phyloP scores from a whole-genome alignment of 2,113 vertebrate genomes.

The Ameiurus melas region DNA sequence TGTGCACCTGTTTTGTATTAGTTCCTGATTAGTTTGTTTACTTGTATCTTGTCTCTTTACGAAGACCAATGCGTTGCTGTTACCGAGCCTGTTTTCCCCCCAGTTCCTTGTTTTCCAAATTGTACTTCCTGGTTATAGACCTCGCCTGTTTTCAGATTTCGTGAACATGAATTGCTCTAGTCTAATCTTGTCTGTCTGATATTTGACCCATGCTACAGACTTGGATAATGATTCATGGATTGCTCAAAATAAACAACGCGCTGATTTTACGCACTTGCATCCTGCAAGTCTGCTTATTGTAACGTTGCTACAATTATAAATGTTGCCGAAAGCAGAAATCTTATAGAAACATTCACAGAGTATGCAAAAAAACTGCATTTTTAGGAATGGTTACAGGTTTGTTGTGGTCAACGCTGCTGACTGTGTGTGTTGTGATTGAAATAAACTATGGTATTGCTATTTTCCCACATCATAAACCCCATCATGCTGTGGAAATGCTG shows the following conservation, averaged over 20 bases:
- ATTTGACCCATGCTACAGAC: too few relatives aligned
- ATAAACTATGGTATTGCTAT: neutral
- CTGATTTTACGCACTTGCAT: too few relatives aligned
- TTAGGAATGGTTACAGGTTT: neutral
- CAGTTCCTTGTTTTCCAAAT: neutral
- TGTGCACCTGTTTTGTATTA: neutral
- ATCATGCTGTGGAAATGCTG: neutral
- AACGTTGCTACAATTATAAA: neutral
- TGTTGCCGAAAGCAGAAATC: neutral
- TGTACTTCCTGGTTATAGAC: neutral
- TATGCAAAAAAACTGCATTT: neutral
- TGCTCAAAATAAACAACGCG: too few relatives aligned
- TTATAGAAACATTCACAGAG: neutral
- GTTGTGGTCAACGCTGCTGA: neutral
- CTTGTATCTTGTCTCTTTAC: neutral
- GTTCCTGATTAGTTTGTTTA: neutral
- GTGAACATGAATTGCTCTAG: neutral
- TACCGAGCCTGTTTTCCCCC: neutral
- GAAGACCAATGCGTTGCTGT: neutral
- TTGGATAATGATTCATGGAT: too few relatives aligned
- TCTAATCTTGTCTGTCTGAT: too few relatives aligned
- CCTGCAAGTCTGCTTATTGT: neutral
- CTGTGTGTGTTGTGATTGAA: neutral
- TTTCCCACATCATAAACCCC: neutral
- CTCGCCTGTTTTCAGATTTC: neutral